phyloP scores from a whole-genome alignment of 2,888 invertebrate genomes.

The Elysia crispata region DNA sequence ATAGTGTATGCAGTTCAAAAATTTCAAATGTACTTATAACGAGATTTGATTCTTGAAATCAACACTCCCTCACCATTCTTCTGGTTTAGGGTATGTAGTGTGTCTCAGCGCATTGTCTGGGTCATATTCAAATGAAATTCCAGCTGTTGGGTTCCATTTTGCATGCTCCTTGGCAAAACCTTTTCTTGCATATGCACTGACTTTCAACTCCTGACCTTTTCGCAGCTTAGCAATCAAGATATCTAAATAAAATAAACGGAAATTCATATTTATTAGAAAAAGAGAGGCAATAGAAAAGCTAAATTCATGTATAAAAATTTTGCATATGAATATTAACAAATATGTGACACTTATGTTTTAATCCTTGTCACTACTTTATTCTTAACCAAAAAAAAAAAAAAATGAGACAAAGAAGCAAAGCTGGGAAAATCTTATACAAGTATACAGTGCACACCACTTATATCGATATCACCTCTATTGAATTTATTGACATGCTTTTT shows the following conservation, averaged over 20 bases:
- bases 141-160: conserved; percentile 99
- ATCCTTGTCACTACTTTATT: background rate
- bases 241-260: conserved; percentile 75
- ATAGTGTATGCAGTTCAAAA: too few relatives aligned
- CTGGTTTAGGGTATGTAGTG: conserved; percentile 95
- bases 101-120: conserved; percentile 98
- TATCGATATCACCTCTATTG: too few relatives aligned
- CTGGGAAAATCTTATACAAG: too few relatives aligned
- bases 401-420: too few relatives aligned
- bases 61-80: conserved; percentile 86
- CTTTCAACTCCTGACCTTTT: conserved; percentile 93
- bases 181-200: conserved; percentile 97
- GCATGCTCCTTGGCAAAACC: conserved; percentile 98
- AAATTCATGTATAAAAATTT: background rate
- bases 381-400: too few relatives aligned
- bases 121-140: conserved; percentile 99
- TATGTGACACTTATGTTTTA: background rate
- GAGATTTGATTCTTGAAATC: too few relatives aligned
- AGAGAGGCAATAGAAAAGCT: background rate
- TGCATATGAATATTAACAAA: background rate
- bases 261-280: background rate
- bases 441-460: too few relatives aligned
- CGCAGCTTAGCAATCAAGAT: conserved; percentile 86
- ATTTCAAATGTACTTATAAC: too few relatives aligned
- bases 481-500: too few relatives aligned